Conservation (phyloP, 2,797 vertebrate species). For the Lagodon rhomboides region DNA sequence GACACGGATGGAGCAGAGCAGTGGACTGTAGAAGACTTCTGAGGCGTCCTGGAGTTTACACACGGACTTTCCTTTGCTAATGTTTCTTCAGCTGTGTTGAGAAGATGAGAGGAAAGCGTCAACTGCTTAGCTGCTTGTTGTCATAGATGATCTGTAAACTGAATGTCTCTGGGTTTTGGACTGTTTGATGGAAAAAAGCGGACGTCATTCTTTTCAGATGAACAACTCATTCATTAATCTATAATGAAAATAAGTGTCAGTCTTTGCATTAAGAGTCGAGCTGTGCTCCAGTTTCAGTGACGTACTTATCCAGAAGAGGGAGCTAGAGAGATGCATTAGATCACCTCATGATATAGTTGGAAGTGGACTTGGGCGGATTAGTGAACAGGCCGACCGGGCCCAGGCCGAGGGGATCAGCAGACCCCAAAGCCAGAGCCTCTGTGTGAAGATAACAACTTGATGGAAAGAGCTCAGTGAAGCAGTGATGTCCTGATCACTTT, state of each 20-base stretch:
- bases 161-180: neutral
- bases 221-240: neutral
- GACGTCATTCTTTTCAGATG: neutral
- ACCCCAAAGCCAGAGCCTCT: neutral
- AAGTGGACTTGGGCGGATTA: neutral
- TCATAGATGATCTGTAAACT: neutral
- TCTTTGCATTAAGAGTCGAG: neutral
- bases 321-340: conserved; percentile 40
- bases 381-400: neutral
- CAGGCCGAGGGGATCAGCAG: neutral
- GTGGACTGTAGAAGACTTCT: conserved; percentile 34
- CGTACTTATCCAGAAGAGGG: conserved; percentile 66
- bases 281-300: neutral
- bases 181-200: neutral
- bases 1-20: conserved; percentile 28
- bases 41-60: conserved; percentile 18
- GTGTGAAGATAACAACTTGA: neutral
- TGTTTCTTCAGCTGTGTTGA: conserved; percentile 11
- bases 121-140: neutral
- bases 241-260: neutral
- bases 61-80: neutral
- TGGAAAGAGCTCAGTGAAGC: neutral
- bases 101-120: neutral
- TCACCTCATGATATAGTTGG: neutral
- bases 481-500: neutral